These are phyloP conservation scores for Phrynosoma blainvillii DNA, from an alignment of 2,113 vertebrate species.

Conservation along the genomic window DNA sequence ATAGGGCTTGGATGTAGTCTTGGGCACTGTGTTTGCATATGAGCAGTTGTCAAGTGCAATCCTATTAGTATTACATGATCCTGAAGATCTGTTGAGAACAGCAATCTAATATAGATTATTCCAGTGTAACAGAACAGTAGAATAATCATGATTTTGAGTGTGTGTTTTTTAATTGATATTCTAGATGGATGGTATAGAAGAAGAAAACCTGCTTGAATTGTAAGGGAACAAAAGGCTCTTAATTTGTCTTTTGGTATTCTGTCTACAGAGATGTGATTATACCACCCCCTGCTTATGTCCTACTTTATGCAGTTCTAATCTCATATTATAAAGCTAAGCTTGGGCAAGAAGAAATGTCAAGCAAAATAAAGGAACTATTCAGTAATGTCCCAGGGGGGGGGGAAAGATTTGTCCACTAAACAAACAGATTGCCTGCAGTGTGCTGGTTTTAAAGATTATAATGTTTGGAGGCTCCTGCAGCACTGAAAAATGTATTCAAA, in stretches of 20 bases:
- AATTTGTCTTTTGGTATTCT: neutral
- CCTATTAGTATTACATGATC: too few relatives aligned
- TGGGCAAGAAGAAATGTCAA: neutral
- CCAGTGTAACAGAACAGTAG: too few relatives aligned
- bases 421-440: neutral
- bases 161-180: neutral
- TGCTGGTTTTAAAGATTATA: neutral
- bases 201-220: neutral
- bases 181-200: neutral
- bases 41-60: too few relatives aligned
- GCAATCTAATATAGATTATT: too few relatives aligned
- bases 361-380: slow-evolving; percentile 2
- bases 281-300: neutral
- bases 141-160: neutral
- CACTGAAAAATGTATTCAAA: neutral
- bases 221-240: neutral
- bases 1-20: too few relatives aligned
- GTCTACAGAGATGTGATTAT: neutral
- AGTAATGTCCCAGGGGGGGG: neutral
- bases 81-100: too few relatives aligned
- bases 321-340: neutral
- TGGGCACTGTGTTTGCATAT: too few relatives aligned
- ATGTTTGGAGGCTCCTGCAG: neutral
- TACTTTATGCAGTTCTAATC: neutral
- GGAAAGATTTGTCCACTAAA: neutral